These are phyloP conservation scores for Canis aureus DNA, from an alignment of 2,113 vertebrate genomes.

Conservation along the genomic window DNA sequence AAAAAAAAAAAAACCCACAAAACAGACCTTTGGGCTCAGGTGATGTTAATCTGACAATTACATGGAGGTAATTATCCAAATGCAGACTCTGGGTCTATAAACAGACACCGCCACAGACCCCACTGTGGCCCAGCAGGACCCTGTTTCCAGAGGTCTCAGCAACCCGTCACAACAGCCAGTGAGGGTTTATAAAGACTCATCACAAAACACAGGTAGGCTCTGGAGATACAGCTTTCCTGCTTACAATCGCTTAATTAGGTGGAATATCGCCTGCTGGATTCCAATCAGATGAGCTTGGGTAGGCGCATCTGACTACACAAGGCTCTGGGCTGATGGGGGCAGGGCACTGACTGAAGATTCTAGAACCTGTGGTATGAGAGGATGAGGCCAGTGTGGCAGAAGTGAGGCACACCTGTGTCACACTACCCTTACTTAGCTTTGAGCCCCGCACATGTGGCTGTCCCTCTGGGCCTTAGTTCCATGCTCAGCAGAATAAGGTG, in stretches of 20 bases:
- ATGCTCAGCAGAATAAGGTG: background rate
- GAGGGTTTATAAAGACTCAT: background rate
- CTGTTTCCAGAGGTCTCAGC: background rate
- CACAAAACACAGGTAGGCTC: background rate
- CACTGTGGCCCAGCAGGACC: background rate
- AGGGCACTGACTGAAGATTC: background rate
- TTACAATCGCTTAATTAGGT: conserved; percentile 54
- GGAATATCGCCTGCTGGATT: background rate
- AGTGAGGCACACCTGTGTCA: background rate
- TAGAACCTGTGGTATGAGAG: background rate
- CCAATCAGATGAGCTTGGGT: background rate
- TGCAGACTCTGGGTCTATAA: background rate
- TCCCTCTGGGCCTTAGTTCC: background rate
- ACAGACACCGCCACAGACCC: background rate
- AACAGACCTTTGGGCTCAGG: background rate
- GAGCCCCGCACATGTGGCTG: background rate
- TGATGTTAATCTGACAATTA: conserved; percentile 43
- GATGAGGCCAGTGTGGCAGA: background rate
- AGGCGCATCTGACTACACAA: background rate
- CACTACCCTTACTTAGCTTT: background rate
- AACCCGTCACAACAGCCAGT: background rate
- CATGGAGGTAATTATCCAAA: conserved; percentile 28
- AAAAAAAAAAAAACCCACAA: background rate
- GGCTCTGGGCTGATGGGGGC: background rate
- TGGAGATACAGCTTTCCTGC: background rate